A percentile compares a stretch with the other conserved stretches of the same genome.
These are phyloP conservation scores for Megaustenia siamemsis DNA, from an alignment of 2,888 invertebrate species.

Conservation along the genomic window DNA sequence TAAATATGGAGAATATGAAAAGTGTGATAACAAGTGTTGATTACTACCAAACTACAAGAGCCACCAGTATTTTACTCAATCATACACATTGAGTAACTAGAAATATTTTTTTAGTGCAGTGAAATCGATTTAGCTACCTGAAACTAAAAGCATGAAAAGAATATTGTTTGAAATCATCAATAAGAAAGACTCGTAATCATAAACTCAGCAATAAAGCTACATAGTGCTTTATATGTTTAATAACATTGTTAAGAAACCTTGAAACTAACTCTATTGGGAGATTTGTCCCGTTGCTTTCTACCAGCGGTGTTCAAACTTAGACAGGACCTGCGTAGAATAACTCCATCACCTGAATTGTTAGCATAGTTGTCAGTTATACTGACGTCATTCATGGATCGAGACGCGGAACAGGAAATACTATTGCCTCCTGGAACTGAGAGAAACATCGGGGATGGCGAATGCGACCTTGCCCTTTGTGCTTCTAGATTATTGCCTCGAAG, in stretches of 20 bases:
- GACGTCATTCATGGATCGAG: constrained; percentile 49
- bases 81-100: too few relatives aligned
- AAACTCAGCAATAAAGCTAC: neutral
- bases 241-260: constrained; percentile 46
- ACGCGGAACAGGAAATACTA: neutral
- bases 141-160: too few relatives aligned
- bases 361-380: constrained; percentile 16
- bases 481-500: neutral
- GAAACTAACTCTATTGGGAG: constrained; percentile 56
- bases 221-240: neutral
- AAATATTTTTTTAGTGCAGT: too few relatives aligned
- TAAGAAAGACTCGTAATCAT: neutral
- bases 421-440: constrained; percentile 38
- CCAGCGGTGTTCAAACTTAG: constrained; percentile 55
- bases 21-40: too few relatives aligned
- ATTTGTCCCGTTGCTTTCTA: constrained; percentile 52
- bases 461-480: constrained; percentile 23
- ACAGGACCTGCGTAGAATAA: constrained; percentile 47
- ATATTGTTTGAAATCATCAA: neutral
- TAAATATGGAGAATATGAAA: too few relatives aligned
- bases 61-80: too few relatives aligned
- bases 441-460: constrained; percentile 34
- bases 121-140: too few relatives aligned
- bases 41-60: too few relatives aligned
- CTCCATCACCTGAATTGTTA: constrained; percentile 40